Base-by-base conservation (phyloP, 1,140 invertebrate species). In the Melanaphis sacchari region DNA sequence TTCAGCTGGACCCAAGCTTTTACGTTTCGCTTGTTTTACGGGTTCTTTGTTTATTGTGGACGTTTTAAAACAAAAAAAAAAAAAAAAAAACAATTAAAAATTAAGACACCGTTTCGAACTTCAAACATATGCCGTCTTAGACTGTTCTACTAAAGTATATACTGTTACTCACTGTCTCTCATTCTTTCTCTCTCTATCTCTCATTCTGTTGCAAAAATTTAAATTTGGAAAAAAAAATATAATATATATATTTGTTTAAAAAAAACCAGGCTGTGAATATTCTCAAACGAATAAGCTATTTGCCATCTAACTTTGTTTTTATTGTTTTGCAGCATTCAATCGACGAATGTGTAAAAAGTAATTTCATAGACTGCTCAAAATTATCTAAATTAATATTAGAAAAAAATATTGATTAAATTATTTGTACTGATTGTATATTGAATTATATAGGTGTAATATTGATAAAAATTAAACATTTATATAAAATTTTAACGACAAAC, bases 361-460 rank as follows among this genome's bases (percentile, higher is more conserved):
- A 92, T 92, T 92, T 92, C 91, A 92, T 92, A 92, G 91, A 92
- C 91, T 92, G 91, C 91, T 92, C 91, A 92, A 92, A 92, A 92
- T 92, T 92, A 84, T 92, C 91, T 92, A 92, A 92, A 92, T 92
- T 92, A 92, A 82, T 82, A 84, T 92, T 92, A 92, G 91, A 92
- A 92, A 91, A 91, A 82, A 92, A 82, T 92, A 92, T 84, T 92
- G 76, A 92, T 92, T 92, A 92, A 92, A 49, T 92, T 52, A 84
- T 84, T 92, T 92, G 91, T 92, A 92, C 91, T 92, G 43, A 92
- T 82, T 92, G 91, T 92, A 92, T 92, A 92, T 92, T 92, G 91
- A 92, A 92, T 92, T 92, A 82, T 92, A 92, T 92, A 92, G 76
- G 41, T 82, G 91, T 92, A 82, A 24, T 82, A 24, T 46, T 40